Conservation (phyloP, 2,888 invertebrate species). For the Eristalinus aeneus region DNA sequence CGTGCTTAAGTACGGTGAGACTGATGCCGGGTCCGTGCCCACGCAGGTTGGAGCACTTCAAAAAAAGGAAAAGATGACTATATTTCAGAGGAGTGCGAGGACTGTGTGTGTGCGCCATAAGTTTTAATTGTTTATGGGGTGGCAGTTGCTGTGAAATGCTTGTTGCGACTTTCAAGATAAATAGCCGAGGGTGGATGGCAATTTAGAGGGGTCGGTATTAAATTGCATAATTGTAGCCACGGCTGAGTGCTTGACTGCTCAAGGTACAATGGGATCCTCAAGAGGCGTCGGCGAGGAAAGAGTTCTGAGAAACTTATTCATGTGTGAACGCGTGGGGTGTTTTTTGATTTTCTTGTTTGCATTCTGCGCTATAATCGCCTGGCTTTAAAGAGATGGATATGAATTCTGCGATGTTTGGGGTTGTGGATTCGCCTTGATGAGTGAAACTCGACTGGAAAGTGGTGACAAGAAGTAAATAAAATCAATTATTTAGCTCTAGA, state of each 20-base stretch:
- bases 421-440: no score
- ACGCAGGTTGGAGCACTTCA: constrained; percentile 19
- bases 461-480: no score
- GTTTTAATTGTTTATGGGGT: constrained; percentile 60
- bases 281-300: background rate
- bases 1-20: constrained; percentile 31
- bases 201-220: background rate
- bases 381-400: no score
- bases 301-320: background rate
- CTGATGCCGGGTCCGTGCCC: constrained; percentile 20
- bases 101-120: constrained; percentile 37
- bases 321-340: background rate
- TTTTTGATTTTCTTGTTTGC: no score
- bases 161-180: constrained; percentile 48
- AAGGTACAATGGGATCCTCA: background rate
- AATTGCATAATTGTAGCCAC: background rate
- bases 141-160: constrained; percentile 49
- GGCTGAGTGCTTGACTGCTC: background rate
- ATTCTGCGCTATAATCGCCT: no score
- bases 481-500: no score
- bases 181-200: constrained; percentile 16
- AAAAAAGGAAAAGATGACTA: constrained; percentile 2
- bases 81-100: constrained; percentile 14
- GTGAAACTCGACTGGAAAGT: no score
- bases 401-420: no score